Base-by-base conservation (phyloP, 1,140 invertebrate genomes). In the Pogonomyrmex californicus region DNA sequence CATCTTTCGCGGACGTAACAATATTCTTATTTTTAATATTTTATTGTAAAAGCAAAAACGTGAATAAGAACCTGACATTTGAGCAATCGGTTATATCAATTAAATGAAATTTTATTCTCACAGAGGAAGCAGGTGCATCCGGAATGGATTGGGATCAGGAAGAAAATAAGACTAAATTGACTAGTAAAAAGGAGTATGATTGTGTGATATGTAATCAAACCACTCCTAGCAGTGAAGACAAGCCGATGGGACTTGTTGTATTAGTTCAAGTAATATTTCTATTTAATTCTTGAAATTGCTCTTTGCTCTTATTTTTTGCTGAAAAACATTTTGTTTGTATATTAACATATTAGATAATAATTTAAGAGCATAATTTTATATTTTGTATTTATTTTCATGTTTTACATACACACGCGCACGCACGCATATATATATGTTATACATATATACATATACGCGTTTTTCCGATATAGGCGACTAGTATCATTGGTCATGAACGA, bases 161-260 rank as follows among this genome's bases (percentile, higher is more conserved):
- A 58, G 97, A 97, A 58, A 95, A 96, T 71, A 78, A 92, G 36
- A 89, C 91, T 9, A 94, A 94, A 90, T 86, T 95, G 51, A 90
- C 95, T 91, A 97, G 96, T 93, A 97, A 97, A 94, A 97, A 97
- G 92, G 98, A 98, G 94, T 99, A 99, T 94, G 98, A 99, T 94
- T 99, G 99, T 96, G 98, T 99, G 68, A 99, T 99, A 91, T 99
- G 99, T 95, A 98, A 98, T 95, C 98, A 98, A 95, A 98, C 98
- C 71, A 97, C 98, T 60, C 96, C 98, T 9, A 98, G 98, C 90
- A 98, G 97, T 0, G 97, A 97, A 91, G 97, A 98, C 12, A 97
- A 98, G 95, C 98, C 98, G 23, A 97, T 99, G 93, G 99, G 99
- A 10, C 95, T 99, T 36, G 98, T 99, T 4, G 98, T 98, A 77